phyloP scores from a whole-genome alignment of 2,113 vertebrate genomes.

The Chrysemys picta region DNA sequence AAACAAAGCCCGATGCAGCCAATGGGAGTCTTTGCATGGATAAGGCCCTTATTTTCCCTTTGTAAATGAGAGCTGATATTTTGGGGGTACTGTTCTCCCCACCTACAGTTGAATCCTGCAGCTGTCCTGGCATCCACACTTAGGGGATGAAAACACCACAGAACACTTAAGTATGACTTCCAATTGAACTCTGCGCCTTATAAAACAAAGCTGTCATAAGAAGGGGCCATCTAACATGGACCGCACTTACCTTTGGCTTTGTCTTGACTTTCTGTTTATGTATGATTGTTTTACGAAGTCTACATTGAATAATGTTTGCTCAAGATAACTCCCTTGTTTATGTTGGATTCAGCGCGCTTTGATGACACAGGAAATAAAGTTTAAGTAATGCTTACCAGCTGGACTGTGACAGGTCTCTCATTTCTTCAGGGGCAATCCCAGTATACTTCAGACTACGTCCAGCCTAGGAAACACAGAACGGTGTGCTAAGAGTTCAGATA shows the following conservation, averaged over 20 bases:
- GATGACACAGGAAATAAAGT: slow-evolving; percentile 12
- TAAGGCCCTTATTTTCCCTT: background rate
- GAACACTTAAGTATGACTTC: background rate
- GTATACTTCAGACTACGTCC: background rate
- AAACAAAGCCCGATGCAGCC: background rate
- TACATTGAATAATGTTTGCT: background rate
- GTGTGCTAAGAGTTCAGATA: accelerated
- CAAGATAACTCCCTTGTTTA: background rate
- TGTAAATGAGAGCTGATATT: background rate
- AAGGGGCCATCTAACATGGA: background rate
- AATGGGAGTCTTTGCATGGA: background rate
- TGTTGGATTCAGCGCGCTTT: background rate
- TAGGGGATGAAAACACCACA: accelerated
- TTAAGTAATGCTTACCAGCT: background rate
- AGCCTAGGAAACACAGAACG: background rate
- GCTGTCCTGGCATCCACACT: background rate
- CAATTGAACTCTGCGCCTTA: background rate
- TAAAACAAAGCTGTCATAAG: background rate
- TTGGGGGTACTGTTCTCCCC: background rate
- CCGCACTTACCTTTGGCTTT: background rate
- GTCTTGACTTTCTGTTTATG: slow-evolving; percentile 16
- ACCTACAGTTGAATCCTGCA: background rate
- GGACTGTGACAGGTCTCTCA: accelerated
- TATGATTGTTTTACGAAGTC: background rate
- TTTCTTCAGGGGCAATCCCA: background rate